Evolutionary conservation across 2,797 vertebrate species (phyloP), one percentile per base, ranked within the genome.

Genomic region (Coracias cyanogaster): DNA sequence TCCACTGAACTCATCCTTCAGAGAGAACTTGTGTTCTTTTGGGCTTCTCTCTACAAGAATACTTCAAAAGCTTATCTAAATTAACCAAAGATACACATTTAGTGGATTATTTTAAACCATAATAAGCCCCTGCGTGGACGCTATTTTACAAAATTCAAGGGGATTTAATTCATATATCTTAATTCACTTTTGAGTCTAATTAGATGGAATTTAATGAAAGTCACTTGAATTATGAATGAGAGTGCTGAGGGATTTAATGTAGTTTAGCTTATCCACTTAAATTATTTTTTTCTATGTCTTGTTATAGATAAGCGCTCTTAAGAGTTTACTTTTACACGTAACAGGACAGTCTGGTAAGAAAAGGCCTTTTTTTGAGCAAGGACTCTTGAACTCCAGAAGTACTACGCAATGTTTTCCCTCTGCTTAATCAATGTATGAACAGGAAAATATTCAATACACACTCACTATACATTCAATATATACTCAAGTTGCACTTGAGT

Each of bases 141-240:
- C 6, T 41, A 5, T 73, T 76, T 81, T 72, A 61, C 33, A 58
- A 43, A 90, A 82, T 39, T 67, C 49, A 43, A 41, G 80, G 5
- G 8, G 80, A 69, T 93, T 86, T 55, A 84, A 84, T 81, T 82
- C 33, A 17, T 41, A 4, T 33, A 81, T 82, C 77, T 45, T 78
- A 71, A 90, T 71, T 87, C n/a, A 65, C 49, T 95, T 72, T 49
- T 0, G 1, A 54, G 41, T 71, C 24, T 92, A 86, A 95, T 93
- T 91, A 92, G 86, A 55, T 51, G 17, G 62, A 78, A 81, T 83
- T 94, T 76, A 66, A 51, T 82, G 57, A 18, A 86, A 89, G 49
- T 62, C 39, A 37, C 12, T 86, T 79, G 88, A 79, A 73, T 89
- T 41, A 66, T 4, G n/a, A 86, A 49, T n/a, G 52, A 83, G 70